A percentile compares a stretch with the other conserved stretches of the same genome.
These are phyloP conservation scores for Myrmophylax atrothorax DNA, from an alignment of 2,113 vertebrate species.

Conservation along the genomic window DNA sequence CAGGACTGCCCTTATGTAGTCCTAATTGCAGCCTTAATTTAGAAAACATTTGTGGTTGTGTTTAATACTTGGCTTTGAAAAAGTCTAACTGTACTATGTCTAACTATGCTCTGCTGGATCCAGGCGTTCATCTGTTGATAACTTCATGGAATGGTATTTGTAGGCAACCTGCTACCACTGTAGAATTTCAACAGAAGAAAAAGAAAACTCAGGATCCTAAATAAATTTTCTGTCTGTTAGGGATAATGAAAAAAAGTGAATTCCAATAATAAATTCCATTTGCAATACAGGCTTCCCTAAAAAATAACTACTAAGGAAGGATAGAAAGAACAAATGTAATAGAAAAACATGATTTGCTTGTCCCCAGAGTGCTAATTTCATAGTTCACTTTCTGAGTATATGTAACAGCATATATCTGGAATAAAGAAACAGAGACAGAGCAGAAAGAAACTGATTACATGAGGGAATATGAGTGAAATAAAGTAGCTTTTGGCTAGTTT, in stretches of 20 bases:
- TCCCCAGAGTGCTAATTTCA: conserved; percentile 3
- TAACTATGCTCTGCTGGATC: neutral
- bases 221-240: neutral
- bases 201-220: neutral
- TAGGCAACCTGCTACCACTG: neutral
- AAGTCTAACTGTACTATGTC: neutral
- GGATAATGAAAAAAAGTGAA: neutral
- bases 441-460: neutral
- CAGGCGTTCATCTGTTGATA: neutral
- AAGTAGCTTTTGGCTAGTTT: neutral
- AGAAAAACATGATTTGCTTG: neutral
- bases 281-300: neutral
- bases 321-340: neutral
- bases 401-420: neutral
- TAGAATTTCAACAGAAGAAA: neutral
- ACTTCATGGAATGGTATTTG: neutral
- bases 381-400: neutral
- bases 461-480: neutral
- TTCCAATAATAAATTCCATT: neutral
- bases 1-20: neutral
- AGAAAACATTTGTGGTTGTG: neutral
- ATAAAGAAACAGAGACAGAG: neutral
- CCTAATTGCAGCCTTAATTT: neutral
- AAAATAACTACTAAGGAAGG: neutral
- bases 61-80: neutral